phyloP scores from a whole-genome alignment of 2,113 vertebrate genomes.

The Halcyon senegalensis region DNA sequence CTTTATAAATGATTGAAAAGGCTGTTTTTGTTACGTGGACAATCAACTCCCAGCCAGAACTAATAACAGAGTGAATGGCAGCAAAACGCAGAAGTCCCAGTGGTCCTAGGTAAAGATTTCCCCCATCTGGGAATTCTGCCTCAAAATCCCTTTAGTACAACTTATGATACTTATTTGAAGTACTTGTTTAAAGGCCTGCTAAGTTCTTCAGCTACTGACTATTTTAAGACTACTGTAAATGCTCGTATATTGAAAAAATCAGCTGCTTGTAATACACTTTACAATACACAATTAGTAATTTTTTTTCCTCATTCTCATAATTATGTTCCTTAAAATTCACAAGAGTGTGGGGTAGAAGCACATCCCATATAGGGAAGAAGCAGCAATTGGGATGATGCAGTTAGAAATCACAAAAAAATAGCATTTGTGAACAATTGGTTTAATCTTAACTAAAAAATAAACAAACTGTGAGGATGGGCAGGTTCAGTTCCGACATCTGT shows the following conservation, averaged over 20 bases:
- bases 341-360: rapidly evolving
- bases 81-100: background rate
- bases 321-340: rapidly evolving
- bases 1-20: background rate
- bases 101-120: background rate
- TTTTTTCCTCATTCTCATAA: background rate
- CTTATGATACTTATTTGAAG: background rate
- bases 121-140: background rate
- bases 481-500: background rate
- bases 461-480: rapidly evolving
- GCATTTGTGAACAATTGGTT: background rate
- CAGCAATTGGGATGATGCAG: background rate
- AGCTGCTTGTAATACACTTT: background rate
- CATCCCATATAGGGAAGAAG: background rate
- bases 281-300: background rate
- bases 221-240: background rate
- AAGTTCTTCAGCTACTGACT: background rate
- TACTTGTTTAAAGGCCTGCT: background rate
- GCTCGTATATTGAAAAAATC: background rate
- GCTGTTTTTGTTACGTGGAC: background rate
- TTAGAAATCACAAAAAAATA: background rate
- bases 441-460: background rate
- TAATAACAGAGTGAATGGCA: background rate
- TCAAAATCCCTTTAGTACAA: background rate
- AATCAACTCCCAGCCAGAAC: background rate